Base-by-base conservation (phyloP, 2,113 vertebrate species). In the Pyxicephalus adspersus region DNA sequence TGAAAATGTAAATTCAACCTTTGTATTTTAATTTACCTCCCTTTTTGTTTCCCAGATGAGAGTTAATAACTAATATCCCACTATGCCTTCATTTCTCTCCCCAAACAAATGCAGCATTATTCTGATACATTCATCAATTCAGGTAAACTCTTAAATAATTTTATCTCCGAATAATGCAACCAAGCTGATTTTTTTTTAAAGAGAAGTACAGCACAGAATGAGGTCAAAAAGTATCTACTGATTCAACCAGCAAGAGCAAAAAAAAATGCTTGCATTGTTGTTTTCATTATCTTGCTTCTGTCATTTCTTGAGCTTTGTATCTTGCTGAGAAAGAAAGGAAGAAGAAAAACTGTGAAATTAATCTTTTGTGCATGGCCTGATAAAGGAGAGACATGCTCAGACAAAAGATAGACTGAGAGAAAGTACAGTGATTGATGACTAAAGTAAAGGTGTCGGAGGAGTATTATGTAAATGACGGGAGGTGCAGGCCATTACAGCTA, bases 401-500 rank as follows among this genome's bases (percentile, higher is more conserved):
- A 98, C 96, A 96, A 97, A 96, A 97, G 95, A 95, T 90, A 93
- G 95, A 96, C 96, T 95, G 95, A 94, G 94, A 95, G 95, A 96
- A 97, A 96, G 95, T 95, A 94, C 94, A 71, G 94, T 99, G 97
- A 99, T 98, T 98, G 97, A 99, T 99, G 97, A 98, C 95, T 96
- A 98, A 98, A 98, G 96, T 98, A 98, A 98, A 98, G 96, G 97
- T 98, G 97, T 99, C 96, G 97, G 96, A 97, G 98, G 96, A 98
- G 96, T 98, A 97, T 98, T 98, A 99, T 99, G 97, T 96, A 99
- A 98, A 99, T 99, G 93, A 97, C 95, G 94, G 91, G 90, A 96
- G 94, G 95, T 95, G 94, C 94, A 94, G 95, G 95, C 95, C 96
- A 96, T 97, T 96, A 96, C 94, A 83, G 85, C 85, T 65, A 90